A percentile compares a stretch with the other conserved stretches of the same genome.
Evolutionary conservation across 2,797 vertebrate species (phyloP).

Genomic region (Mus caroli): DNA sequence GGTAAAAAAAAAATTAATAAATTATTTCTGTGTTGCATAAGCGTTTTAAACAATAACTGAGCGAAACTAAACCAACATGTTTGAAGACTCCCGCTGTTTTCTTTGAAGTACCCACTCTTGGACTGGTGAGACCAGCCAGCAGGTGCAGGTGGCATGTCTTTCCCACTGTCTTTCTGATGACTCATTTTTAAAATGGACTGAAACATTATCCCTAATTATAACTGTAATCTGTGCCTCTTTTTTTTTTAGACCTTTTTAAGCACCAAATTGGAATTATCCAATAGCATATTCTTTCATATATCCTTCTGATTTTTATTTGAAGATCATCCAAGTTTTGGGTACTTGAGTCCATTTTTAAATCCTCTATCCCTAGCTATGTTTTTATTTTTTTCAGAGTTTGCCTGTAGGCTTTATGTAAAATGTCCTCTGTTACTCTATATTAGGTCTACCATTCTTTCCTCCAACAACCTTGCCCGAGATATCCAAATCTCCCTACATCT

Average conservation of each 20-base stretch:
- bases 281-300: constrained; percentile 70
- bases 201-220: constrained; percentile 83
- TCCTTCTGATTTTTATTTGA: constrained; percentile 82
- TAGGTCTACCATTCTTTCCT: constrained; percentile 26
- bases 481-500: constrained; percentile 55
- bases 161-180: constrained; percentile 53
- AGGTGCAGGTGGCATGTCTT: constrained; percentile 5
- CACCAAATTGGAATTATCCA: constrained; percentile 74
- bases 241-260: constrained; percentile 67
- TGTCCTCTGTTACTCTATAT: constrained; percentile 14
- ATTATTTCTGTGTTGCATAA: not conserved
- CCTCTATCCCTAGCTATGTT: constrained; percentile 54
- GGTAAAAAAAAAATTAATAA: not conserved
- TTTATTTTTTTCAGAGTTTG: constrained; percentile 46
- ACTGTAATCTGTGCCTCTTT: constrained; percentile 66
- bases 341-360: constrained; percentile 83
- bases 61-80: not conserved
- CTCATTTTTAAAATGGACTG: constrained; percentile 67
- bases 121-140: not conserved
- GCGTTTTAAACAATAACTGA: constrained; percentile 44
- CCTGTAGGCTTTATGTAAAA: constrained; percentile 67
- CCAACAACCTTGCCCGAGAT: constrained; percentile 49
- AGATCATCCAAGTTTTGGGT: constrained; percentile 69
- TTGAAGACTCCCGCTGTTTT: not conserved
- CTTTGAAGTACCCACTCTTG: constrained; percentile 49